Evolutionary conservation across 1,140 invertebrate species (phyloP).

Genomic region (Atta texana): DNA sequence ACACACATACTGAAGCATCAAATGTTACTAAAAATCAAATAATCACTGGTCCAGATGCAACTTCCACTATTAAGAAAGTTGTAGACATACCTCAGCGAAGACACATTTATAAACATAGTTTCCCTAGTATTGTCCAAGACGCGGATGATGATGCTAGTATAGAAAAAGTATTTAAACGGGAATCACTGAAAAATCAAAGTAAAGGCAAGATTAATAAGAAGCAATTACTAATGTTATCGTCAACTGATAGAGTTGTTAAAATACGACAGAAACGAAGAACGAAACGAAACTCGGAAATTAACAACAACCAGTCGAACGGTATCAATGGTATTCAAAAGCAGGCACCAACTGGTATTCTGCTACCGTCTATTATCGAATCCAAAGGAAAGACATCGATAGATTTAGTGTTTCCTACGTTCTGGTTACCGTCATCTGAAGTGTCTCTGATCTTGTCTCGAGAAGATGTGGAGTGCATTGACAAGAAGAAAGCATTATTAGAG

Average conservation of each 20-base stretch:
- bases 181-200: constrained; percentile 49
- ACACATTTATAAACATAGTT: constrained; percentile 6
- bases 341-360: constrained; percentile 82
- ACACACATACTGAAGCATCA: neutral
- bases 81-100: neutral
- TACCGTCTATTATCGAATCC: constrained; percentile 80
- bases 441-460: constrained; percentile 83
- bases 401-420: constrained; percentile 87
- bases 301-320: constrained; percentile 72
- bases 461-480: constrained; percentile 85
- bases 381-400: constrained; percentile 83
- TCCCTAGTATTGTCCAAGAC: constrained; percentile 21
- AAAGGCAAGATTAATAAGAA: neutral
- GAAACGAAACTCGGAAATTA: constrained; percentile 35
- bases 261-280: constrained; percentile 20
- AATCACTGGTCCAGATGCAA: neutral
- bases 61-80: neutral
- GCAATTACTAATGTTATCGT: constrained; percentile 11
- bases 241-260: constrained; percentile 2
- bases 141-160: constrained; percentile 39
- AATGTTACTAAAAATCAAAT: neutral
- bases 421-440: constrained; percentile 84
- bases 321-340: constrained; percentile 83
- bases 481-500: constrained; percentile 78
- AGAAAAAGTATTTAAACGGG: constrained; percentile 61